Evolutionary conservation across 2,797 vertebrate genomes (phyloP), one percentile per base, ranked within the genome.

Genomic region (Parambassis ranga): DNA sequence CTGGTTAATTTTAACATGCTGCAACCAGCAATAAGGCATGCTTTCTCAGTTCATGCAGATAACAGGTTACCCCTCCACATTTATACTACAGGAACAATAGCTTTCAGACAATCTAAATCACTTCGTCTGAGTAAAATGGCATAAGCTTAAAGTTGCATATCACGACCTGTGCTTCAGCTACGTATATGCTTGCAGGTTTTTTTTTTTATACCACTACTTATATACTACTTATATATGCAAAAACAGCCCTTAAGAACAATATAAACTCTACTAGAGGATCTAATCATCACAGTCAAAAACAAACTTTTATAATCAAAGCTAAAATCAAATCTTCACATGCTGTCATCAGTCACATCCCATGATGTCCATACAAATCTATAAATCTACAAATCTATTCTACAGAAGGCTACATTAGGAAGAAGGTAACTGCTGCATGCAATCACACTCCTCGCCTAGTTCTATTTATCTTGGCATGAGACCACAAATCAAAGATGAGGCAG

Each of bases 241-340:
- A n/a, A 49, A 32, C 11, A 79, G 43, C 41, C 58, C 56, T 75
- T 68, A 26, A 62, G n/a, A n/a, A n/a, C n/a, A n/a, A n/a, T n/a
- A n/a, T n/a, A n/a, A n/a, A n/a, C n/a, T n/a, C n/a, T n/a, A n/a
- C n/a, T n/a, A n/a, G n/a, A n/a, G n/a, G n/a, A 33, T 22, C 15
- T 4, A 20, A 35, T 16, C 35, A 5, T 32, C 8, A 10, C 15
- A 3, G 14, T 19, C 49, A 15, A 42, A 6, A 26, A 37, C 3
- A 35, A 37, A 63, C 4, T 1, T 56, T 24, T 22, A 61, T 20
- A 57, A 22, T 42, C 4, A 15, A 26, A 8, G 16, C 9, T 38
- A 5, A 49, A 60, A 42, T 63, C 24, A 31, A 33, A 20, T 44
- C 10, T 36, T 60, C 8, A 61, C 66, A 67, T 66, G 66, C 51